Base-by-base conservation (phyloP, 2,888 invertebrate genomes). In the Caenorhabditis sinica region DNA sequence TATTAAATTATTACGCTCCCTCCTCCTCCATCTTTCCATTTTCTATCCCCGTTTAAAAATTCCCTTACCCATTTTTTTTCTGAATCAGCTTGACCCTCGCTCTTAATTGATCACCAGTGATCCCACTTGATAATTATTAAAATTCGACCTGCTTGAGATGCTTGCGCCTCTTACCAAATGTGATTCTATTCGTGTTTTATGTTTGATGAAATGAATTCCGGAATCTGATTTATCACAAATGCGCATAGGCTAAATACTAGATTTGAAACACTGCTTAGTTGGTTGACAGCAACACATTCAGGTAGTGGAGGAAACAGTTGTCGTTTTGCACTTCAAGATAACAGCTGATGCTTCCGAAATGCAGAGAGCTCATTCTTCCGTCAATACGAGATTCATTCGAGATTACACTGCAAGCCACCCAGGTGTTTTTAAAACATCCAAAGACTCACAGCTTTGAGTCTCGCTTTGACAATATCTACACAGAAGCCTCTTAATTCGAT, bases 161-260 rank as follows among this genome's bases (percentile, higher is more conserved):
- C 40, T 11, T 30, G 43, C 72, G 72, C 72, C 72, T 72, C 80
- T 80, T 72, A 66, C 80, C 65, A 66, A 80, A 66, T 80, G 80
- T 80, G 80, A 80, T 80, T 49, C 23, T 30, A 49, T 58, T 71
- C 72, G 72, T 72, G 65, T 72, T 65, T 61, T 73, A 72, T 80
- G 72, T 66, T 66, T 56, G 66, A 80, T 80, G 65, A 77, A 77
- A 69, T 69, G 43, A 69, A 61, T 33, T 58, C 8, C 68, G 25
- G 23, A 45, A 56, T 23, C 1, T 15, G 13, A 25, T 9, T 51
- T n/a, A 5, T 6, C 6, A 23, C 15, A 8, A 17, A 13, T 17
- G 13, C 11, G 45, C 15, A 45, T 23, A 11, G 20, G 20, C 20
- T 5, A 5, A 51, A 9, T 23, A 51, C 11, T 1, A 56, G 20